Conservation (phyloP, 2,888 invertebrate species). For the Drosophila trichaetosa region DNA sequence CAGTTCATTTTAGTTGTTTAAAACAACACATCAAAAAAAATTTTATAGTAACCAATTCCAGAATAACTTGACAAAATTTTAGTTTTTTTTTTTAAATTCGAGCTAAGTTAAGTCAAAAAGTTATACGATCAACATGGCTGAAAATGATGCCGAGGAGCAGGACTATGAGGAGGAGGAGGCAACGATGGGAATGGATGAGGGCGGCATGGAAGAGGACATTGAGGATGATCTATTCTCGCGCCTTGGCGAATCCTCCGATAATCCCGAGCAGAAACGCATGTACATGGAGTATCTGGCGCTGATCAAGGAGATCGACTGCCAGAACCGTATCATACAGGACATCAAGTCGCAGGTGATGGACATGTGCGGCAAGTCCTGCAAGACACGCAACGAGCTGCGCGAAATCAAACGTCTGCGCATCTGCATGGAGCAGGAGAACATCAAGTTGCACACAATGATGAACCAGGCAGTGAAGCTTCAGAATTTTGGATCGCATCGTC, state of each 20-base stretch:
- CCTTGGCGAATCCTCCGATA: slow-evolving; percentile 74
- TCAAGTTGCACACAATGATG: slow-evolving; percentile 80
- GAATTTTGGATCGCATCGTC: slow-evolving; percentile 78
- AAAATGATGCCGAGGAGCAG: slow-evolving; percentile 57
- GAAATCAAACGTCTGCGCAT: slow-evolving; percentile 78
- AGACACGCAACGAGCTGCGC: slow-evolving; percentile 74
- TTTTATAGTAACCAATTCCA: slow-evolving; percentile 50
- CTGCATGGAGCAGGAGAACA: slow-evolving; percentile 82
- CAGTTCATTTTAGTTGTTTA: slow-evolving; percentile 65
- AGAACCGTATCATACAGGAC: slow-evolving; percentile 80
- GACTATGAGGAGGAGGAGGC: slow-evolving; percentile 55
- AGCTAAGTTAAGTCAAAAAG: neutral
- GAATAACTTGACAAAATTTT: slow-evolving; percentile 51
- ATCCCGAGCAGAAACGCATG: slow-evolving; percentile 77
- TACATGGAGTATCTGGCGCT: slow-evolving; percentile 79
- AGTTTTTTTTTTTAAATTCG: neutral
- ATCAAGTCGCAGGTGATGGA: slow-evolving; percentile 79
- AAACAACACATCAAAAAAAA: slow-evolving; percentile 48
- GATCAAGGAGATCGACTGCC: slow-evolving; percentile 80
- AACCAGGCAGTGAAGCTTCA: slow-evolving; percentile 79
- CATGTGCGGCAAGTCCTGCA: slow-evolving; percentile 70
- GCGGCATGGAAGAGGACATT: slow-evolving; percentile 55
- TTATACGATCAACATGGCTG: slow-evolving; percentile 42
- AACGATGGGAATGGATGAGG: slow-evolving; percentile 31
- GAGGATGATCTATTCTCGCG: slow-evolving; percentile 72